Conservation (phyloP, 1,140 invertebrate genomes). For the Zaprionus taronus region DNA sequence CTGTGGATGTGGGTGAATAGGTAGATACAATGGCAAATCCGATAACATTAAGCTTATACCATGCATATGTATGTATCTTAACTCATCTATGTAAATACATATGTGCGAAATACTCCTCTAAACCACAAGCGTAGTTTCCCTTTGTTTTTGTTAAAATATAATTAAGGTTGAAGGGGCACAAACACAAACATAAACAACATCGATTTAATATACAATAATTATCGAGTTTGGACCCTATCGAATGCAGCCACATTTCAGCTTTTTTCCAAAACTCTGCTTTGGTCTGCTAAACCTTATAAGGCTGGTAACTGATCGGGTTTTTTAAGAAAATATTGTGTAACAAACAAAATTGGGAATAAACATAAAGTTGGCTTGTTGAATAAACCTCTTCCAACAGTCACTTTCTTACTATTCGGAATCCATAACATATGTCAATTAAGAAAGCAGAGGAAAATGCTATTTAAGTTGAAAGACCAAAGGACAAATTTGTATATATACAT, state of each 20-base stretch:
- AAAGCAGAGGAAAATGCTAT: too few species aligned
- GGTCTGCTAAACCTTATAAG: background rate
- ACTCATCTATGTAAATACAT: too few species aligned
- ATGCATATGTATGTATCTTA: background rate
- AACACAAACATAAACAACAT: background rate
- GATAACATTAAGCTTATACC: background rate
- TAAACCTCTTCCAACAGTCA: background rate
- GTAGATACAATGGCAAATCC: background rate
- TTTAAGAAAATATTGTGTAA: background rate
- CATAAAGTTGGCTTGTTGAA: background rate
- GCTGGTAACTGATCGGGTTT: background rate
- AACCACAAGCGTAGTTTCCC: too few species aligned
- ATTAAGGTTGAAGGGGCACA: too few species aligned
- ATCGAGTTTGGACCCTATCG: background rate
- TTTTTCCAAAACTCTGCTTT: background rate
- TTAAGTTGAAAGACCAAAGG: too few species aligned
- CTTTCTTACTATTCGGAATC: too few species aligned
- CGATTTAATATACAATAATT: too few species aligned
- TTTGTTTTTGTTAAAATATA: too few species aligned
- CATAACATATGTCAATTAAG: too few species aligned
- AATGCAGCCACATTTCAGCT: background rate
- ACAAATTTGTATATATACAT: too few species aligned
- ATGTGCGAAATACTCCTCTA: background rate
- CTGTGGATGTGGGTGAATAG: constrained; percentile 1
- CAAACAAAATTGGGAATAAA: background rate